Evolutionary conservation across 2,797 vertebrate genomes (phyloP), one percentile per base, ranked within the genome.

Genomic region (Squalus acanthias): DNA sequence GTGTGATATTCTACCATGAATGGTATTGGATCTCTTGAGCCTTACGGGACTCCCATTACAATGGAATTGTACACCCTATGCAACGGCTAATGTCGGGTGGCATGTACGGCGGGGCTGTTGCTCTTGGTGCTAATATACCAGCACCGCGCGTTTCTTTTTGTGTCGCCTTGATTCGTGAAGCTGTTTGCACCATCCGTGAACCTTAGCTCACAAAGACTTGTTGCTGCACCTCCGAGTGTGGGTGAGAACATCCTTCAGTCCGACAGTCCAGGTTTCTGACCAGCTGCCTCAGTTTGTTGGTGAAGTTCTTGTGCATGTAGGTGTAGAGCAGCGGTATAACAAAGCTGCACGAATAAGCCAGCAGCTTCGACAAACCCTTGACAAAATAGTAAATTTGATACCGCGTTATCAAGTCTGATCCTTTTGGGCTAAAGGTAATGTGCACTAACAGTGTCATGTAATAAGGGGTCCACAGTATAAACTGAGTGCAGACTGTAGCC

Each of bases 321-420:
- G 98, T 98, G 97, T 99, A 99, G 96, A 99, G 98, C 96, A 99
- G 98, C 0, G 99, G 99, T 97, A 98, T 99, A 1, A 98, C 98
- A 0, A 99, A 98, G 97, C 99, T 99, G 98, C 99, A 99, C 0
- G 98, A 98, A 97, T 99, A 99, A 7, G 99, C 99, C 97, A 99
- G 96, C 97, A 99, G 98, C 96, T 99, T 98, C 0, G 99, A 98
- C 96, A 99, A 89, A 65, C 98, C 98, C 74, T 98, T 98, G 39
- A 98, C 97, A 33, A 99, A 99, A 96, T 98, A 98, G 96, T 99
- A 98, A 39, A 97, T 97, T 15, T 98, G 97, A 87, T 97, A 96
- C 96, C 98, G 97, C 2, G 97, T 98, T 15, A 97, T 97, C 0
- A 97, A 98, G 24, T 96, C 96, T 0, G 97, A 96, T 96, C 97